Evolutionary conservation across 1,140 invertebrate species (phyloP).

Genomic region (Samia ricini): DNA sequence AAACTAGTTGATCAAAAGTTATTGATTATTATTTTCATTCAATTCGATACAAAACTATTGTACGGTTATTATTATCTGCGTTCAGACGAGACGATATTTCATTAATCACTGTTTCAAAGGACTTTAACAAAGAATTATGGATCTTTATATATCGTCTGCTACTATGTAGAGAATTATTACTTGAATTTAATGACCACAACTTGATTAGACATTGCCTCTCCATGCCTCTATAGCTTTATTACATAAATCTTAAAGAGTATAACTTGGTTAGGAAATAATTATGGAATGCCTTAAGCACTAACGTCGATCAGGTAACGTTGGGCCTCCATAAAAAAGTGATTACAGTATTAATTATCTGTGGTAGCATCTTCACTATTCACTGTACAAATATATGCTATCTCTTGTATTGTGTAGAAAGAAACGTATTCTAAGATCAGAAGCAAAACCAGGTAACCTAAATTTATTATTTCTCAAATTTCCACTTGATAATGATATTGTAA

Average conservation of each 20-base stretch:
- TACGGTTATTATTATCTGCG: conserved; percentile 63
- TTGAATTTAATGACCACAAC: conserved; percentile 60
- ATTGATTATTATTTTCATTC: conserved; percentile 29
- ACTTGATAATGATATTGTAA: too few relatives aligned
- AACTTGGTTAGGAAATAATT: conserved; percentile 34
- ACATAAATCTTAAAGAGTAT: conserved; percentile 59
- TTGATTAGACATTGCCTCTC: conserved; percentile 69
- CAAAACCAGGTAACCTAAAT: not conserved
- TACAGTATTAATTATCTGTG: not conserved
- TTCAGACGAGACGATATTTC: conserved; percentile 65
- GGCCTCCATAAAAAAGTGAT: conserved; percentile 32
- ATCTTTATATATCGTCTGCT: conserved; percentile 59
- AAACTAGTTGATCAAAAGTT: conserved; percentile 30
- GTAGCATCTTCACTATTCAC: not conserved
- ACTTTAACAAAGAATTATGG: conserved; percentile 67
- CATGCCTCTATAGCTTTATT: conserved; percentile 52
- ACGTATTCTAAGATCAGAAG: not conserved
- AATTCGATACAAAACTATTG: conserved; percentile 45
- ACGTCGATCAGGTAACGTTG: conserved; percentile 12
- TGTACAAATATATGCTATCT: not conserved
- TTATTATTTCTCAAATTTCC: too few relatives aligned
- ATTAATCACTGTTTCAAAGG: conserved; percentile 69
- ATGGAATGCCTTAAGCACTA: conserved; percentile 39
- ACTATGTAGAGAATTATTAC: conserved; percentile 72
- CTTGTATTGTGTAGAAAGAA: not conserved